These are phyloP conservation scores for Byasa hedistus DNA, from an alignment of 2,888 invertebrate species.

Conservation along the genomic window DNA sequence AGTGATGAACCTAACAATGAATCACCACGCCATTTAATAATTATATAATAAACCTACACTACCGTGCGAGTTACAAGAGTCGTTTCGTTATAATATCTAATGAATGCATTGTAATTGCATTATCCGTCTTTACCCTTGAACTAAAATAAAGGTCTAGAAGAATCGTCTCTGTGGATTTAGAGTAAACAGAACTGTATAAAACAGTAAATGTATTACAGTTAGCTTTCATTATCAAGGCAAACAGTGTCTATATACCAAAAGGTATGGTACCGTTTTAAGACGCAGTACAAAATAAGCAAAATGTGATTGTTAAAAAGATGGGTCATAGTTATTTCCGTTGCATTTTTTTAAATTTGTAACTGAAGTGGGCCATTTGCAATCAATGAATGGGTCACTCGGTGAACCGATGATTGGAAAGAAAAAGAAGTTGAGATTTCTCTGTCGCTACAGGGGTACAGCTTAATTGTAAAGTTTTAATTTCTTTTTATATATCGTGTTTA, in stretches of 20 bases:
- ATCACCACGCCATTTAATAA: neutral
- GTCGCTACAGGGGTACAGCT: too few relatives aligned
- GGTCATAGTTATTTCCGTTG: too few relatives aligned
- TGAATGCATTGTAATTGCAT: constrained; percentile 1
- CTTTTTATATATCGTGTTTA: too few relatives aligned
- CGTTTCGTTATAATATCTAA: neutral
- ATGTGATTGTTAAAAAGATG: too few relatives aligned
- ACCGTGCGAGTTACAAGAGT: neutral
- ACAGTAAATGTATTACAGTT: neutral
- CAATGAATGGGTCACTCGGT: too few relatives aligned
- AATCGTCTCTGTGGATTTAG: neutral
- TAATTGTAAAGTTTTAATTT: too few relatives aligned
- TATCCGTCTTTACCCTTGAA: neutral
- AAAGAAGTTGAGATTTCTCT: too few relatives aligned
- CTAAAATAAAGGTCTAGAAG: neutral
- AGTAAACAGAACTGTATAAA: neutral
- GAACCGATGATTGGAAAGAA: too few relatives aligned
- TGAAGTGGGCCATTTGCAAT: too few relatives aligned
- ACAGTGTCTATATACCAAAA: neutral
- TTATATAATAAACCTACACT: neutral
- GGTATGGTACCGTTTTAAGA: too few relatives aligned
- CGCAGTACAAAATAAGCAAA: too few relatives aligned
- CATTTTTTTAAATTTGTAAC: too few relatives aligned
- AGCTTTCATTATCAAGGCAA: neutral
- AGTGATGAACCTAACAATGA: neutral